phyloP scores from a whole-genome alignment of 2,888 invertebrate genomes.

The Sepioteuthis lessoniana region DNA sequence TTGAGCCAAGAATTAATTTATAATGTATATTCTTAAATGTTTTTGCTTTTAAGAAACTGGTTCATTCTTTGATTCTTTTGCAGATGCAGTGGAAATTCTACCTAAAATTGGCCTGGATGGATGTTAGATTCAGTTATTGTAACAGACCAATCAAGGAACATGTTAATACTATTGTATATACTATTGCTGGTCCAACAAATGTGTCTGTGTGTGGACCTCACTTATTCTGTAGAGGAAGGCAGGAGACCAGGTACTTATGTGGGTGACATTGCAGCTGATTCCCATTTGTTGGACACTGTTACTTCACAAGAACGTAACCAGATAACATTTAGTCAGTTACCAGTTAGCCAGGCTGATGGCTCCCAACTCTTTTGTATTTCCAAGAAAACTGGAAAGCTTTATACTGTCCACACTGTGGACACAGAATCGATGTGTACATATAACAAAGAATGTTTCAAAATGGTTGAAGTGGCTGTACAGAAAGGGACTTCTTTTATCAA shows the following conservation, averaged over 20 bases:
- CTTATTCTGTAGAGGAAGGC: not conserved
- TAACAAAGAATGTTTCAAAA: not conserved
- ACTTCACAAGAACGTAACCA: not conserved
- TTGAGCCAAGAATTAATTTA: not conserved
- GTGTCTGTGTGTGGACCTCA: slow-evolving; percentile 33
- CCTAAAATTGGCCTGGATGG: not conserved
- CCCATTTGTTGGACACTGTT: not conserved
- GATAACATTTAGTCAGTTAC: not conserved
- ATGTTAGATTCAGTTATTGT: not conserved
- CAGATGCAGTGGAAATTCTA: slow-evolving; percentile 21
- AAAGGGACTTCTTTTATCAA: not conserved
- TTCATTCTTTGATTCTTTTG: not conserved
- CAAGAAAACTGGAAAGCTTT: not conserved
- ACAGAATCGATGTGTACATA: not conserved
- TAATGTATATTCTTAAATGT: not conserved
- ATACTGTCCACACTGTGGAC: not conserved
- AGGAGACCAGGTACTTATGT: not conserved
- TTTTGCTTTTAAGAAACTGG: not conserved
- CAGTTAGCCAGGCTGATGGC: not conserved
- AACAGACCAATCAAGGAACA: slow-evolving; percentile 33
- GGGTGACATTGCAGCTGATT: not conserved
- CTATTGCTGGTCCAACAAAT: not conserved
- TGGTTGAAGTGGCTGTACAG: slow-evolving; percentile 14
- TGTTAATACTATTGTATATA: not conserved
- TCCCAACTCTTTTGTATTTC: not conserved